A percentile compares a stretch with the other conserved stretches of the same genome.
Evolutionary conservation across 2,888 invertebrate species (phyloP).

Genomic region (Perithous albicinctus): DNA sequence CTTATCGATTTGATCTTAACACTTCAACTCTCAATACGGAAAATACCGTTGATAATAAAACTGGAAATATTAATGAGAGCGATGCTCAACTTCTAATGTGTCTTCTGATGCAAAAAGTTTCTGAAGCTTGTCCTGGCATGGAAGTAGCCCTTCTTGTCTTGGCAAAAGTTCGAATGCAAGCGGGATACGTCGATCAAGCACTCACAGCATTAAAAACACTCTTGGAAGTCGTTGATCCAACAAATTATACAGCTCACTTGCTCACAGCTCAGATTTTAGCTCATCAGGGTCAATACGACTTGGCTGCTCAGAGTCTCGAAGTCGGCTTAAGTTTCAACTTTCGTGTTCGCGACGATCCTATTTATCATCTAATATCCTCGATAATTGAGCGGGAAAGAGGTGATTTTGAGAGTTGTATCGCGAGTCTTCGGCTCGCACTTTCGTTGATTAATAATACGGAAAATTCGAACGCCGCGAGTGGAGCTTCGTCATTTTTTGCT

Average conservation of each 20-base stretch:
- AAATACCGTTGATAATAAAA: conserved; percentile 31
- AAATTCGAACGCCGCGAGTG: conserved; percentile 14
- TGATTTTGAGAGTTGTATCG: conserved; percentile 90
- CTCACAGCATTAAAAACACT: conserved; percentile 90
- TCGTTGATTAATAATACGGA: conserved; percentile 84
- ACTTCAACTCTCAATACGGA: conserved; percentile 8
- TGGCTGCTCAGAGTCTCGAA: conserved; percentile 95
- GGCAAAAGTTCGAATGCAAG: conserved; percentile 92
- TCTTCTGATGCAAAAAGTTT: conserved; percentile 88
- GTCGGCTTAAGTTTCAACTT: conserved; percentile 96
- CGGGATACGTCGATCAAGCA: conserved; percentile 91
- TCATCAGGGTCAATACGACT: conserved; percentile 89
- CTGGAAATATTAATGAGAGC: conserved; percentile 17
- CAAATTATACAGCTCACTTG: conserved; percentile 93
- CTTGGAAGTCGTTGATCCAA: conserved; percentile 90
- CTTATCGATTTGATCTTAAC: conserved; percentile 85
- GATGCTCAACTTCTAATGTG: conserved; percentile 42
- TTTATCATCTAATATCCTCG: conserved; percentile 95
- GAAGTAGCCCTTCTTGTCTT: conserved; percentile 89
- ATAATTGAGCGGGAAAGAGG: conserved; percentile 92
- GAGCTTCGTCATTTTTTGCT: conserved; percentile 18
- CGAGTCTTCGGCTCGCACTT: conserved; percentile 91
- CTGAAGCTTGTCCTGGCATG: conserved; percentile 93
- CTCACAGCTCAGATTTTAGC: conserved; percentile 94
- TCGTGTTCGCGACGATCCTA: conserved; percentile 94